These are phyloP conservation scores for Eufriesea mexicana DNA, from an alignment of 1,140 invertebrate species.

Conservation along the genomic window DNA sequence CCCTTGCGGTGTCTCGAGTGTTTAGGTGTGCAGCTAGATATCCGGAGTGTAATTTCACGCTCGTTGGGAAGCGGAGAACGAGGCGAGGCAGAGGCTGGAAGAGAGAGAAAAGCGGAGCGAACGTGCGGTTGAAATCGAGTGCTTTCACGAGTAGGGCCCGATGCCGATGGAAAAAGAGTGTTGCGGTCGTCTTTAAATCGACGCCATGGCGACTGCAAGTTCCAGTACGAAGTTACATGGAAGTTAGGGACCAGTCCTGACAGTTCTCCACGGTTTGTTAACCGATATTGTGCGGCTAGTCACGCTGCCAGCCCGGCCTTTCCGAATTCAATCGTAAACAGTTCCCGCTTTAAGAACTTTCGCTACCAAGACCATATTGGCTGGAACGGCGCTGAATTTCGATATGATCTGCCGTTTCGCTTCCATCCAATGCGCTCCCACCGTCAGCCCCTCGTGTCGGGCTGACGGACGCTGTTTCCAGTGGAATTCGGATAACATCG, in stretches of 20 bases:
- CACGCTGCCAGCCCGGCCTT: not conserved
- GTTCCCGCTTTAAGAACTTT: constrained; percentile 23
- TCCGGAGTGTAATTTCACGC: constrained; percentile 50
- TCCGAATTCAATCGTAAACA: constrained; percentile 15
- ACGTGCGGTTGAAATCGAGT: constrained; percentile 54
- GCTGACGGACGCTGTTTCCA: not conserved
- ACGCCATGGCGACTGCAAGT: constrained; percentile 12
- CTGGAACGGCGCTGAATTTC: not conserved
- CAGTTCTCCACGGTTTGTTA: constrained; percentile 44
- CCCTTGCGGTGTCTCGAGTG: constrained; percentile 15
- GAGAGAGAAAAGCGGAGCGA: not conserved
- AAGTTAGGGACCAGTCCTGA: constrained; percentile 31
- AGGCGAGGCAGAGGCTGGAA: not conserved
- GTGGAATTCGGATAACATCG: not conserved
- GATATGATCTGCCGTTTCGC: not conserved
- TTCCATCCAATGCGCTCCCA: not conserved
- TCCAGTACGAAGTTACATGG: constrained; percentile 27
- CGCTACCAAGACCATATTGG: no score
- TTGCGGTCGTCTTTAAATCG: constrained; percentile 46
- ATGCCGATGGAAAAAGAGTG: constrained; percentile 21
- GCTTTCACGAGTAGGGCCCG: constrained; percentile 46
- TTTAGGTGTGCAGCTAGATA: constrained; percentile 14
- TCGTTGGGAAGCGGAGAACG: constrained; percentile 15
- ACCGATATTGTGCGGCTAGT: constrained; percentile 36
- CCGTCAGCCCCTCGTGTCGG: not conserved